A percentile compares a stretch with the other conserved stretches of the same genome.
Evolutionary conservation across 2,888 invertebrate genomes (phyloP).

Genomic region (Agonopterix subpropinquella): DNA sequence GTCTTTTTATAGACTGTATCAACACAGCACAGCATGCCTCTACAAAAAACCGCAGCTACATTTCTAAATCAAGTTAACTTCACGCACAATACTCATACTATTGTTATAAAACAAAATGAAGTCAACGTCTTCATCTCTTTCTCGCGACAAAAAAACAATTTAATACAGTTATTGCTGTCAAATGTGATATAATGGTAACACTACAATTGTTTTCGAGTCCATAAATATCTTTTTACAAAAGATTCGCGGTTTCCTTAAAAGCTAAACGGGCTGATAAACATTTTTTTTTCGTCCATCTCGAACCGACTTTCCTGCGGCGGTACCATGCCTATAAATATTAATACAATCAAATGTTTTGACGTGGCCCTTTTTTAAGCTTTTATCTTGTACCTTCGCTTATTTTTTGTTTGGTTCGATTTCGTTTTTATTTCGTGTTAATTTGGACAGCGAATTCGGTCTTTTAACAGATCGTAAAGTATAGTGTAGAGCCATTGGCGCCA

Average conservation of each 20-base stretch:
- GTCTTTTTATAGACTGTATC: background rate
- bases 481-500: constrained; percentile 52
- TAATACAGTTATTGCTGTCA: constrained; percentile 72
- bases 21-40: constrained; percentile 6
- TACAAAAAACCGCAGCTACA: constrained; percentile 24
- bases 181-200: constrained; percentile 71
- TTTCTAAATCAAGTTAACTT: constrained; percentile 29
- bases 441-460: constrained; percentile 73
- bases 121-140: constrained; percentile 57
- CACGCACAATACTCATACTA: constrained; percentile 40
- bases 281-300: constrained; percentile 58
- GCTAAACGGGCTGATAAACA: constrained; percentile 73
- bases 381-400: constrained; percentile 70
- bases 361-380: constrained; percentile 73
- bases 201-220: constrained; percentile 70
- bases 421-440: constrained; percentile 76
- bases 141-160: constrained; percentile 48
- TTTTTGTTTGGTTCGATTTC: constrained; percentile 66
- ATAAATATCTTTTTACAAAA: constrained; percentile 73
- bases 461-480: constrained; percentile 76
- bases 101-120: constrained; percentile 36
- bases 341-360: constrained; percentile 77
- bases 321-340: constrained; percentile 71
- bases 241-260: constrained; percentile 74
- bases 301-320: constrained; percentile 67